These are phyloP conservation scores for Hybognathus amarus DNA, from an alignment of 2,797 vertebrate species.

Conservation along the genomic window DNA sequence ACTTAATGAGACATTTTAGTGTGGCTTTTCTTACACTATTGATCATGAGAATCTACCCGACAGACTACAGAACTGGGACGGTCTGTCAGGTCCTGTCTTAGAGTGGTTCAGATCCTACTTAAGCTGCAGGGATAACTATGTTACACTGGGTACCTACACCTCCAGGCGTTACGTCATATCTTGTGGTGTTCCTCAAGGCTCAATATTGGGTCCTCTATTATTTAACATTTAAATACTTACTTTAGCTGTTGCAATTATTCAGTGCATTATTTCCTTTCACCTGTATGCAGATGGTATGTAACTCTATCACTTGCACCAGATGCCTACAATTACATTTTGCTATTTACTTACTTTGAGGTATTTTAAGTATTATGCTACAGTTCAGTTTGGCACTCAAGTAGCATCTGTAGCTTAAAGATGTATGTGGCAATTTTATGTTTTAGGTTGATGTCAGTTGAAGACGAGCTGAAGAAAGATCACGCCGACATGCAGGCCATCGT, in stretches of 20 bases:
- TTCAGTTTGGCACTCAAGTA: not conserved
- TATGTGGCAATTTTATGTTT: not conserved
- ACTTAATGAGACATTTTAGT: not conserved
- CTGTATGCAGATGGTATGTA: not conserved
- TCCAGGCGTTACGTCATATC: not conserved
- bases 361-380: not conserved
- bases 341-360: not conserved
- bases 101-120: not conserved
- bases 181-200: not conserved
- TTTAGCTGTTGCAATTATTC: not conserved
- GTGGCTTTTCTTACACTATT: not conserved
- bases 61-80: not conserved
- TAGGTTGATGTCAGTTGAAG: conserved; percentile 95
- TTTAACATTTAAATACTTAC: not conserved
- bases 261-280: not conserved
- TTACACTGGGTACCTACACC: not conserved
- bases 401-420: not conserved
- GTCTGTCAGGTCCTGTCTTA: not conserved
- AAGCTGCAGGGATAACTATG: not conserved
- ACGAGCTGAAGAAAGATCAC: conserved; percentile 94
- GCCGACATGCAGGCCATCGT: conserved; percentile 97
- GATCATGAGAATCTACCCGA: not conserved
- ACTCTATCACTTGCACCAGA: not conserved
- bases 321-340: not conserved
- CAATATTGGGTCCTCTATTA: not conserved